Percentiles rank a stretch among this genome's conserved stretches.
Evolutionary conservation across 2,113 vertebrate species (phyloP).

Genomic region (Heterocephalus glaber): DNA sequence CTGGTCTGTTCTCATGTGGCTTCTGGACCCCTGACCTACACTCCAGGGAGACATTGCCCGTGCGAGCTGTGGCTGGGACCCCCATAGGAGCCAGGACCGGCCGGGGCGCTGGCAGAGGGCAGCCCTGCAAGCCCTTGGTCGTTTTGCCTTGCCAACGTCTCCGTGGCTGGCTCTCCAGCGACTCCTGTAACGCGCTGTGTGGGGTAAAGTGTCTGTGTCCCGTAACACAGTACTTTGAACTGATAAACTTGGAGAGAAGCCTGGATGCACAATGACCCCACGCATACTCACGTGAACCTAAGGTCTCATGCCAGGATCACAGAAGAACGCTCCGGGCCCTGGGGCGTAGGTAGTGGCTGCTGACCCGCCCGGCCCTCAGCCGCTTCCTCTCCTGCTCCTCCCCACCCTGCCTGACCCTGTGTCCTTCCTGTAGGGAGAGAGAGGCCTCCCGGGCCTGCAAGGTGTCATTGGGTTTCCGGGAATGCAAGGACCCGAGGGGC

Average conservation of each 20-base stretch:
- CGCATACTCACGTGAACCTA: no score
- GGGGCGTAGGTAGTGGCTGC: no score
- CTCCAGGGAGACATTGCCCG: neutral
- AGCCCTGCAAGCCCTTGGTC: no score
- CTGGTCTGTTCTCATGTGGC: neutral
- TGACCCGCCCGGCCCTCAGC: no score
- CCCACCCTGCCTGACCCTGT: slow-evolving; percentile 12
- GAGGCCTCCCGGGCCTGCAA: slow-evolving; percentile 93
- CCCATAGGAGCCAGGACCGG: neutral
- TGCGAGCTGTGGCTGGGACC: accelerated
- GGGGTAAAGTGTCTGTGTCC: neutral
- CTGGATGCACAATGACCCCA: accelerated
- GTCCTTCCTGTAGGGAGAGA: slow-evolving; percentile 89
- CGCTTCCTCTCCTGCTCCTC: no score
- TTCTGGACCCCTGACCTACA: neutral
- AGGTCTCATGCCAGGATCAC: accelerated
- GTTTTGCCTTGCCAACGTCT: neutral
- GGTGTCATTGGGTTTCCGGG: slow-evolving; percentile 97
- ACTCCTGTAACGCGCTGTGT: neutral
- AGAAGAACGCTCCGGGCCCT: accelerated
- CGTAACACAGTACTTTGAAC: neutral
- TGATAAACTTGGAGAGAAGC: neutral
- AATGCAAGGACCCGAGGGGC: slow-evolving; percentile 95
- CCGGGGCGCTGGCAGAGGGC: neutral
- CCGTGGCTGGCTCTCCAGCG: accelerated